Base-by-base conservation (phyloP, 2,113 vertebrate genomes). In the Holacanthus passer region DNA sequence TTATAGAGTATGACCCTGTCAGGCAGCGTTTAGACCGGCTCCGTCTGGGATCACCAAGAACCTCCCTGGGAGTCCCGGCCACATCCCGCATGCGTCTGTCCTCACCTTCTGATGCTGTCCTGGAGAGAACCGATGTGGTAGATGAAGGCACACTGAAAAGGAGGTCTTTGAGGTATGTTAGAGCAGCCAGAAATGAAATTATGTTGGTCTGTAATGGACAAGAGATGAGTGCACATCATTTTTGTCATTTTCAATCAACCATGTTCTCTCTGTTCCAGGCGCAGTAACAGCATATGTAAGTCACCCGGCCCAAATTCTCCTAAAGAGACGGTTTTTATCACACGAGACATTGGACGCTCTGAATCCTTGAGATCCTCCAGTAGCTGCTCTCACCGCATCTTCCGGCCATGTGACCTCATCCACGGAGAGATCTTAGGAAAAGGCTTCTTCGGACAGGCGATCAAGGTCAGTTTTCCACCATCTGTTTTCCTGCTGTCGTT, bases 361-460 rank as follows among this genome's bases (percentile, higher is more conserved):
- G 98, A 99, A 72, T 99, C 98, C 12, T 94, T 99, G 3, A 96
- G 97, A 48, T 97, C 97, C 65, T 94, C 96, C 59, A 96, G 94
- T 62, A 99, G 97, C 94, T 96, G 94, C 84, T 97, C 97, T 37
- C 98, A 98, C 90, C 97, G 98, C 82, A 99, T 99, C 91, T 99
- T 99, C 94, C 96, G 97, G 3, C 97, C 98, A 1, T 99, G 97
- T 82, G 97, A 99, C 94, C 96, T 99, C 82, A 96, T 96, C 73
- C 98, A 98, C 0, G 98, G 98, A 0, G 98, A 99, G 89, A 93
- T 99, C 86, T 94, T 99, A 50, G 98, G 98, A 17, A 99, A 98
- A 93, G 98, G 98, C 76, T 99, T 99, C 94, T 99, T 99, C 70
- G 98, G 98, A 70, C 97, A 98, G 87, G 98, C 97, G 0, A 97